A percentile compares a stretch with the other conserved stretches of the same genome.
These are phyloP conservation scores for Phenganax stokvisi DNA, from an alignment of 92 coral and sea anemone genomes.

Conservation along the genomic window DNA sequence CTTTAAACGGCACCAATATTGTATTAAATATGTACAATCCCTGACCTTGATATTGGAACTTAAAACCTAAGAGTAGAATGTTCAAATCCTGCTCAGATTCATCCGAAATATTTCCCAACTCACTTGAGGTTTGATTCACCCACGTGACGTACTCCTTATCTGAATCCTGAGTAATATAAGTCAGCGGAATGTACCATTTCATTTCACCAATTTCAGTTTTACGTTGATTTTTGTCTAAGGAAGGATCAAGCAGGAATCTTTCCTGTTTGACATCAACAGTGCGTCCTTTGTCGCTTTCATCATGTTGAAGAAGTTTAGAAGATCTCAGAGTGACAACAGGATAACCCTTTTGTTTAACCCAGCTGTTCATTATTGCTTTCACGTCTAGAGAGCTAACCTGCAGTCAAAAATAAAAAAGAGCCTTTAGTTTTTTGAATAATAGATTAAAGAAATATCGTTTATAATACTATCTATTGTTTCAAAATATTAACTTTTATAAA, in stretches of 20 bases:
- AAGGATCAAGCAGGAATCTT: slow-evolving; percentile 74
- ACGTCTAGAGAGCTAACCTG: slow-evolving; percentile 69
- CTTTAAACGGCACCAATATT: not conserved
- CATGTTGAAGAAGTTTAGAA: slow-evolving; percentile 23
- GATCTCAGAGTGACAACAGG: slow-evolving; percentile 72
- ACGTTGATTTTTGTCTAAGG: slow-evolving; percentile 24
- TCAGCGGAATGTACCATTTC: slow-evolving; percentile 82
- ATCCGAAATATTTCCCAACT: not conserved
- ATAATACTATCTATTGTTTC: not conserved
- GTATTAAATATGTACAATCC: no score
- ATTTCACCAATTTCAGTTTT: slow-evolving; percentile 27
- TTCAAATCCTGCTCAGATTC: not conserved
- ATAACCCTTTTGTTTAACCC: slow-evolving; percentile 93
- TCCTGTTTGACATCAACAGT: slow-evolving; percentile 59
- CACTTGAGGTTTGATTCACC: slow-evolving; percentile 76
- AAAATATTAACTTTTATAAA: not conserved
- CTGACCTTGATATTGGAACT: no score
- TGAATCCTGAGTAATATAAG: slow-evolving; percentile 69
- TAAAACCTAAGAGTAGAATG: no score
- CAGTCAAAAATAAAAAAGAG: slow-evolving; percentile 10
- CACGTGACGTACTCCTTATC: slow-evolving; percentile 53
- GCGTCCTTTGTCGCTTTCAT: slow-evolving; percentile 38
- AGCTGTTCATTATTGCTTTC: slow-evolving; percentile 92
- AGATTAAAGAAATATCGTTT: not conserved
- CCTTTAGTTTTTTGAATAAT: not conserved